Conservation (phyloP, 2,888 invertebrate species). For the Tromatobia lineatoria region DNA sequence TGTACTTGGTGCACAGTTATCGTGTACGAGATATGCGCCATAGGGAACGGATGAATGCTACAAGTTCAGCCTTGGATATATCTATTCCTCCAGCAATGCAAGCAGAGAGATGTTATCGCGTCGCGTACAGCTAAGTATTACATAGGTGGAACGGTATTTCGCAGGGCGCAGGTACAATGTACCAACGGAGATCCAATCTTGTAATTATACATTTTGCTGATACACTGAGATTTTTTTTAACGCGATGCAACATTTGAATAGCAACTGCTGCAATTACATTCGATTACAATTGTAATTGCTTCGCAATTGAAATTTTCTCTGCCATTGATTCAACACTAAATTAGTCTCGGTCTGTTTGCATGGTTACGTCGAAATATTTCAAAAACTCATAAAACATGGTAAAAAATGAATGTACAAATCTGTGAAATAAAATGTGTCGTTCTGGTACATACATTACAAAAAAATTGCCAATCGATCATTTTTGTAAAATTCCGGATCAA, state of each 20-base stretch:
- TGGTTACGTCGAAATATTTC: too few relatives aligned
- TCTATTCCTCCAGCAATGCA: constrained; percentile 46
- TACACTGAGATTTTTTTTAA: constrained; percentile 10
- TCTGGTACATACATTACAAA: too few relatives aligned
- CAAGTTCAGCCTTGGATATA: constrained; percentile 55
- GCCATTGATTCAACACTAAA: not conserved
- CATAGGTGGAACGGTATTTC: constrained; percentile 60
- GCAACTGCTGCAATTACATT: not conserved
- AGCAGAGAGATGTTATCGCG: constrained; percentile 57
- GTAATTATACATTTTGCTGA: not conserved
- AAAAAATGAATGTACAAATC: too few relatives aligned
- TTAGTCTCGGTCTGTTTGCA: too few relatives aligned
- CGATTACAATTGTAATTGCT: not conserved
- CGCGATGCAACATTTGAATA: not conserved
- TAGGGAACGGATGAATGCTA: constrained; percentile 35
- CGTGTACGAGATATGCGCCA: not conserved
- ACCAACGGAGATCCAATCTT: constrained; percentile 28
- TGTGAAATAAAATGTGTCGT: too few relatives aligned
- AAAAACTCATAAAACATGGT: too few relatives aligned
- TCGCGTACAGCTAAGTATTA: constrained; percentile 48
- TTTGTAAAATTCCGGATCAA: too few relatives aligned
- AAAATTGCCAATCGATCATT: too few relatives aligned
- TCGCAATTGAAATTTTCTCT: not conserved
- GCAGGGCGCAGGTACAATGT: constrained; percentile 24
- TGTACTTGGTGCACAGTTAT: constrained; percentile 48